These are phyloP conservation scores for Sycophaga agraensis DNA, from an alignment of 1,140 invertebrate species.

Conservation along the genomic window DNA sequence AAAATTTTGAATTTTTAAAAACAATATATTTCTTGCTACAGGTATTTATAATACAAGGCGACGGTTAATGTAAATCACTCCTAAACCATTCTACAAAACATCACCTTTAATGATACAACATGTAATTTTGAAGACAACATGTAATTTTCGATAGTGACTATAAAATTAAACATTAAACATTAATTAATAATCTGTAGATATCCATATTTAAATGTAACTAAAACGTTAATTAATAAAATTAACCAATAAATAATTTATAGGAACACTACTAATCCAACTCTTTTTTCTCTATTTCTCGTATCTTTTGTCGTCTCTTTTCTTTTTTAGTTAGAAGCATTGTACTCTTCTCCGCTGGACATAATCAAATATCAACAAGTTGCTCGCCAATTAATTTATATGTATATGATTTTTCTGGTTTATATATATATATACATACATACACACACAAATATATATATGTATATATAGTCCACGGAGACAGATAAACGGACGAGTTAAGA, in stretches of 20 bases:
- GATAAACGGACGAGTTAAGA: constrained; percentile 27
- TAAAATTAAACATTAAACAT: no score
- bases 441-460: neutral
- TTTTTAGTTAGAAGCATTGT: neutral
- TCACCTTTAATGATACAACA: no score
- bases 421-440: neutral
- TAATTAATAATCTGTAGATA: no score
- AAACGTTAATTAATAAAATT: no score
- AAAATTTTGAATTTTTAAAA: no score
- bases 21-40: no score
- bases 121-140: no score
- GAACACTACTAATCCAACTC: constrained; percentile 16
- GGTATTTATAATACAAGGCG: no score
- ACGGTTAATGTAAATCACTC: no score
- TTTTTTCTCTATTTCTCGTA: constrained; percentile 29
- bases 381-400: neutral
- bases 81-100: no score
- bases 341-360: neutral
- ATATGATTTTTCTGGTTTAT: neutral
- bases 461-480: neutral
- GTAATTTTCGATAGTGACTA: no score
- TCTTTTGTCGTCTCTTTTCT: constrained; percentile 26
- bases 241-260: constrained; percentile 6
- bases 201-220: no score
- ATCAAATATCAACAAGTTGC: neutral